Conservation (phyloP, 1,140 invertebrate species). For the Hestina assimilis region DNA sequence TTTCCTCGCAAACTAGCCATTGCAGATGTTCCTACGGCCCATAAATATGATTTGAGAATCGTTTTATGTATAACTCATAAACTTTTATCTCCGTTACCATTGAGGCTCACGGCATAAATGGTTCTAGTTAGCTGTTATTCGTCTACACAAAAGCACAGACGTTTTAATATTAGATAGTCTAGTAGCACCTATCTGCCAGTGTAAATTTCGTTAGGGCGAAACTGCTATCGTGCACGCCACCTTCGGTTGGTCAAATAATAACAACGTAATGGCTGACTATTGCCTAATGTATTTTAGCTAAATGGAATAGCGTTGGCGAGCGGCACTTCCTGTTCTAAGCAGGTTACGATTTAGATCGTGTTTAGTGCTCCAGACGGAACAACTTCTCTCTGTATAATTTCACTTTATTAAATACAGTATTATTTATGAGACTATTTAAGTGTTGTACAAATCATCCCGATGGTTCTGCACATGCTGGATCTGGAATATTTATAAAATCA, state of each 20-base stretch:
- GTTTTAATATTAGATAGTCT: slow-evolving; percentile 67
- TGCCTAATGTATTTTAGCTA: slow-evolving; percentile 73
- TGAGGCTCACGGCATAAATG: slow-evolving; percentile 51
- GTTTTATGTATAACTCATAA: slow-evolving; percentile 76
- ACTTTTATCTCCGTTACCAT: slow-evolving; percentile 69
- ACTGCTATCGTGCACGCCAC: slow-evolving; percentile 62
- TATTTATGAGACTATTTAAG: too few species aligned
- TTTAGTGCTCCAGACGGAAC: slow-evolving; percentile 47
- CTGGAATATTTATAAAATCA: too few species aligned
- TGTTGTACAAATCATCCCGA: too few species aligned
- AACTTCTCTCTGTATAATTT: slow-evolving; percentile 57
- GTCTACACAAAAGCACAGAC: slow-evolving; percentile 64
- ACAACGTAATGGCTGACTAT: slow-evolving; percentile 66
- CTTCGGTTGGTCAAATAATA: slow-evolving; percentile 69
- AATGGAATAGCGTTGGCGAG: slow-evolving; percentile 58
- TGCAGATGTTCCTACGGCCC: slow-evolving; percentile 68
- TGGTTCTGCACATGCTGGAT: too few species aligned
- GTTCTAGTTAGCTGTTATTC: slow-evolving; percentile 56
- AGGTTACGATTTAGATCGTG: slow-evolving; percentile 65
- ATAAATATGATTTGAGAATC: slow-evolving; percentile 78
- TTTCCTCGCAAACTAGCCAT: slow-evolving; percentile 70
- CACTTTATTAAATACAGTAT: slow-evolving; percentile 63
- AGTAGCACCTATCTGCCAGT: slow-evolving; percentile 47
- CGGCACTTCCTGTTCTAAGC: slow-evolving; percentile 48
- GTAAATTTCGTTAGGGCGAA: slow-evolving; percentile 64